phyloP scores from a whole-genome alignment of 2,888 invertebrate species.

The Ophraella communa region DNA sequence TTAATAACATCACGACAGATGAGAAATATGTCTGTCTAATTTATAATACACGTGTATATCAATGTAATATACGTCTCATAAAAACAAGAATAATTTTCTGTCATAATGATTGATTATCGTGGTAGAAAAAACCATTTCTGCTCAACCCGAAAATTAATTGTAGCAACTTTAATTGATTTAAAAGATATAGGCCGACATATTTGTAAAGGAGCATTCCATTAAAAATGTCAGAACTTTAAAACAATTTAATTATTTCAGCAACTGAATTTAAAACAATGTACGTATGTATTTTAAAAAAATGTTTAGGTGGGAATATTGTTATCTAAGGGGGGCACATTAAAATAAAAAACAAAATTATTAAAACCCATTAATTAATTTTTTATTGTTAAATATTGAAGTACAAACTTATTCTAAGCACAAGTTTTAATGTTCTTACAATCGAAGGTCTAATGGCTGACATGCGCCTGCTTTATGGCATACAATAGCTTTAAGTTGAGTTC shows the following conservation, averaged over 20 bases:
- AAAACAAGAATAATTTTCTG: constrained; percentile 17
- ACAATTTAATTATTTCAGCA: too few relatives aligned
- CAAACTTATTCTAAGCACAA: too few relatives aligned
- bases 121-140: background rate
- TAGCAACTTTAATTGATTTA: constrained; percentile 8
- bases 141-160: constrained; percentile 17
- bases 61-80: constrained; percentile 21
- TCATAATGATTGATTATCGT: constrained; percentile 23
- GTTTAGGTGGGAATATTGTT: too few relatives aligned
- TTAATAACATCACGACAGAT: constrained; percentile 11
- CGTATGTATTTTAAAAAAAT: background rate
- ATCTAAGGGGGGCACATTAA: too few relatives aligned
- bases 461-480: too few relatives aligned
- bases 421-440: too few relatives aligned
- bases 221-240: background rate
- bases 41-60: constrained; percentile 25
- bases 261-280: too few relatives aligned
- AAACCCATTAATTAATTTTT: too few relatives aligned
- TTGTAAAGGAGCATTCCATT: background rate
- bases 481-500: too few relatives aligned
- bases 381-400: too few relatives aligned
- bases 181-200: constrained; percentile 1
- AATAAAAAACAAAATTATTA: too few relatives aligned
- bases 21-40: constrained; percentile 21
- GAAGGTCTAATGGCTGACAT: too few relatives aligned